Evolutionary conservation across 2,888 invertebrate genomes (phyloP).

Genomic region (Eudemis profundana): DNA sequence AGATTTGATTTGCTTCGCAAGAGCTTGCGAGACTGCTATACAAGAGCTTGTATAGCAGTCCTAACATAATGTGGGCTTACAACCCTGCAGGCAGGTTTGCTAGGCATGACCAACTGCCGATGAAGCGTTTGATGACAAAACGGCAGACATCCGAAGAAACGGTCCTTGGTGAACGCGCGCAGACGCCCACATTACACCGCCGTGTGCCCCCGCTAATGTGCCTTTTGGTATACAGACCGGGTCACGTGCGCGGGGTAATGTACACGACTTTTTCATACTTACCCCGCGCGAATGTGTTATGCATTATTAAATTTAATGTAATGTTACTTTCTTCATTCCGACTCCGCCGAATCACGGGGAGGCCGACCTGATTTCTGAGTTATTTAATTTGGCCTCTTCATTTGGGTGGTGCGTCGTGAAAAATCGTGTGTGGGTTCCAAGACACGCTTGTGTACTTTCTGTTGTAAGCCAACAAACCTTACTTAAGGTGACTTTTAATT

Average conservation of each 20-base stretch:
- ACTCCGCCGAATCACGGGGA: neutral
- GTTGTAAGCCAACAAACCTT: too few relatives aligned
- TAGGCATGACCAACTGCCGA: too few relatives aligned
- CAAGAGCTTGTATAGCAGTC: too few relatives aligned
- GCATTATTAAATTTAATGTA: conserved; percentile 34
- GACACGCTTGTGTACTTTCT: neutral
- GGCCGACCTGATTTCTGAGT: conserved; percentile 17
- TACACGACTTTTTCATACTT: conserved; percentile 18
- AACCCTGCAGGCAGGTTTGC: too few relatives aligned
- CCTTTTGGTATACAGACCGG: neutral
- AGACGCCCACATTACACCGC: neutral
- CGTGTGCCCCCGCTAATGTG: conserved; percentile 1
- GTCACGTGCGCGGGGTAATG: conserved; percentile 24
- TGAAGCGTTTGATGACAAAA: too few relatives aligned
- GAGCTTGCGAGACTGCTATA: too few relatives aligned
- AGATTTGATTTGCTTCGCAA: too few relatives aligned
- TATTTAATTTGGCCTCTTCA: neutral
- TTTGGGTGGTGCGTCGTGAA: neutral
- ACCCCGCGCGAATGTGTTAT: conserved; percentile 29
- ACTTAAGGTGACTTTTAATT: too few relatives aligned
- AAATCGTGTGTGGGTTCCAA: neutral
- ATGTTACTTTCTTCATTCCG: conserved; percentile 1
- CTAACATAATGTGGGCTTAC: too few relatives aligned
- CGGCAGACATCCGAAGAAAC: neutral
- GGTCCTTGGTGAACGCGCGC: neutral